A percentile compares a stretch with the other conserved stretches of the same genome.
These are phyloP conservation scores for Pseudolycoriella hygida DNA, from an alignment of 2,888 invertebrate genomes.

Conservation along the genomic window DNA sequence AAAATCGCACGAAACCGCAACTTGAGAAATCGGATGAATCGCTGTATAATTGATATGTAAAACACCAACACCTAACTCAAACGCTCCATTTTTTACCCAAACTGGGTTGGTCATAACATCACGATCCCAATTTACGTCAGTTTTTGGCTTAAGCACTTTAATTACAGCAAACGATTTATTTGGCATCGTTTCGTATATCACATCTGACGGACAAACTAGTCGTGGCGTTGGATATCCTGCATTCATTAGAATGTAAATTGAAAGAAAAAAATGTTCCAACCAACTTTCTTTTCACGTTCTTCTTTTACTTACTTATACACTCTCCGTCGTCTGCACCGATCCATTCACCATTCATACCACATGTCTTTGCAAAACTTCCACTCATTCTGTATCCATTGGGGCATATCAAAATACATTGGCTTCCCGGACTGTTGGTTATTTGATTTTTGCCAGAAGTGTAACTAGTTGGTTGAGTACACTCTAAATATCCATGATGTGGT, in stretches of 20 bases:
- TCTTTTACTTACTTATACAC: slow-evolving; percentile 23
- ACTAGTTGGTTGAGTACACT: slow-evolving; percentile 25
- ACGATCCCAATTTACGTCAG: slow-evolving; percentile 34
- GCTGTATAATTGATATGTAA: slow-evolving; percentile 33
- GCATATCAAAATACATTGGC: slow-evolving; percentile 31
- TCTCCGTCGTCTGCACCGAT: slow-evolving; percentile 28
- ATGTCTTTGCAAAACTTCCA: slow-evolving; percentile 30
- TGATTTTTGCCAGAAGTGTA: slow-evolving; percentile 19
- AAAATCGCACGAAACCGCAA: slow-evolving; percentile 13
- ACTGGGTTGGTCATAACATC: slow-evolving; percentile 31
- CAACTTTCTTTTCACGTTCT: slow-evolving; percentile 13
- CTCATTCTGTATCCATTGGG: slow-evolving; percentile 21
- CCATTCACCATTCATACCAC: slow-evolving; percentile 29
- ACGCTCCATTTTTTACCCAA: slow-evolving; percentile 32
- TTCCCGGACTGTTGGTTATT: slow-evolving; percentile 29
- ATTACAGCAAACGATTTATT: slow-evolving; percentile 30
- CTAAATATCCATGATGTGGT: slow-evolving; percentile 29
- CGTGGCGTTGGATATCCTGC: slow-evolving; percentile 30
- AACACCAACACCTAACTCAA: slow-evolving; percentile 30
- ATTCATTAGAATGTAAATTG: slow-evolving; percentile 15
- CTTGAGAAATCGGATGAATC: slow-evolving; percentile 30
- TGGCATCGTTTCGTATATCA: slow-evolving; percentile 28
- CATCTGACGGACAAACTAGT: slow-evolving; percentile 33
- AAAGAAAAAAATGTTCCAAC: not conserved
- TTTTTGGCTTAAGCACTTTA: slow-evolving; percentile 32